Base-by-base conservation (phyloP, 2,113 vertebrate genomes). In the Neogobius melanostomus region DNA sequence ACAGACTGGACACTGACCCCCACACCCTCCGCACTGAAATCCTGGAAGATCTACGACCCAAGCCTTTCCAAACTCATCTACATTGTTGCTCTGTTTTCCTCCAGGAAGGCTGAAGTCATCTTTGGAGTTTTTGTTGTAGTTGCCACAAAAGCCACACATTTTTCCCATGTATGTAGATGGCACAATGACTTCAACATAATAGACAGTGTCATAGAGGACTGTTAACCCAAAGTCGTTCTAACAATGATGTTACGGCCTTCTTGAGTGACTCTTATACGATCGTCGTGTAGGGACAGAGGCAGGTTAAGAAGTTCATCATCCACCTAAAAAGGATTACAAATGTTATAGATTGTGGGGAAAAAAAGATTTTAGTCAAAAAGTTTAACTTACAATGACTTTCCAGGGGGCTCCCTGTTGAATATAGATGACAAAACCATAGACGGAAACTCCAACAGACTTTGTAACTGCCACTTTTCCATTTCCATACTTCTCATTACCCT, bases 121-220 rank as follows among this genome's bases (percentile, higher is more conserved):
- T 0, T 4, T 15, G 0, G 14, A 0, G 0, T 86, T 72, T 2
- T 76, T 82, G 49, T 93, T 90, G 71, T 91, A 93, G 82, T 93
- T 87, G 14, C 92, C 93, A 14, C 88, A 94, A 42, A 95, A 80
- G 43, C 92, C 92, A 0, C 85, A 84, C 74, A 92, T 82, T 36
- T 65, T 87, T 53, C 56, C 67, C 46, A 72, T 63, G 66, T 91
- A 93, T 14, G 71, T 80, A 3, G 87, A 85, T 7, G 92, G 90
- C n/a, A 93, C 68, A 0, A 74, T 72, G 8, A 93, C 75, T 64
- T 82, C 66, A 21, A 92, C 77, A 21, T 92, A 79, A 52, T 76
- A 85, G 10, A 74, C 71, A 1, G 83, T 77, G 60, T 88, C 87
- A n/a, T 90, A 93, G 51, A 91, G 81, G 11, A 94, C 84, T 4